Conservation (phyloP, 37 sponge, comb jelly and placozoan species). For the Diacarnus erythraeanus region DNA sequence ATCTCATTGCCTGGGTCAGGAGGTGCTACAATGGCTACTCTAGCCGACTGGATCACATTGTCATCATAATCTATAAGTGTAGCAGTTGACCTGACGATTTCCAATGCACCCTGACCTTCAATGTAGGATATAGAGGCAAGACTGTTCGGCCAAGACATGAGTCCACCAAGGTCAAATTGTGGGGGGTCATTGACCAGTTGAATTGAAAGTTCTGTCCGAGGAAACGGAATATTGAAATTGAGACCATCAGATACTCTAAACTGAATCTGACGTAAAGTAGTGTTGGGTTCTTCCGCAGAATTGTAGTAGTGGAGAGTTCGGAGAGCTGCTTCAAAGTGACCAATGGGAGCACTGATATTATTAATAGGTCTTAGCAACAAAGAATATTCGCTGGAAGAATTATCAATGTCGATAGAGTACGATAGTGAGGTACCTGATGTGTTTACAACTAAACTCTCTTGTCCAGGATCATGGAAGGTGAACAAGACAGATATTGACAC, state of each 20-base stretch:
- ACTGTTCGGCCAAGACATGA: conserved; percentile 18
- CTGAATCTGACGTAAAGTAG: conserved; percentile 27
- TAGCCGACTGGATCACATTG: conserved; percentile 32
- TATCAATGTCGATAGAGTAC: not conserved
- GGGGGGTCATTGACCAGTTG: conserved; percentile 83
- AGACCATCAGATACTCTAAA: conserved; percentile 51
- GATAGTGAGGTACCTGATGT: conserved; percentile 55
- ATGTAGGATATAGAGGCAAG: conserved; percentile 56
- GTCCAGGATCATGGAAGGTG: conserved; percentile 24
- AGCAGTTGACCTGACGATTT: conserved; percentile 8
- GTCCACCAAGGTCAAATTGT: conserved; percentile 69
- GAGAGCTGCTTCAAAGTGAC: conserved; percentile 57
- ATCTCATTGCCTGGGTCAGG: conserved; percentile 71
- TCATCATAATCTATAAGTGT: conserved; percentile 80
- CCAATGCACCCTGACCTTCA: conserved; percentile 67
- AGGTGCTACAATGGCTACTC: conserved; percentile 43
- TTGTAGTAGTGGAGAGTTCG: conserved; percentile 74
- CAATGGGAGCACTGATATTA: conserved; percentile 45
- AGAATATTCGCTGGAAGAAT: not conserved
- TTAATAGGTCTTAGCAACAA: conserved; percentile 20
- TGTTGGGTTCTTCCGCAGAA: conserved; percentile 72
- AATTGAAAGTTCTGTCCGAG: conserved; percentile 44
- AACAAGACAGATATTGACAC: conserved; percentile 42
- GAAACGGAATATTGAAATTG: not conserved
- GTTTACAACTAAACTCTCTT: conserved; percentile 52